Conservation (phyloP, 1,140 invertebrate genomes). For the Pteromalus puparum region DNA sequence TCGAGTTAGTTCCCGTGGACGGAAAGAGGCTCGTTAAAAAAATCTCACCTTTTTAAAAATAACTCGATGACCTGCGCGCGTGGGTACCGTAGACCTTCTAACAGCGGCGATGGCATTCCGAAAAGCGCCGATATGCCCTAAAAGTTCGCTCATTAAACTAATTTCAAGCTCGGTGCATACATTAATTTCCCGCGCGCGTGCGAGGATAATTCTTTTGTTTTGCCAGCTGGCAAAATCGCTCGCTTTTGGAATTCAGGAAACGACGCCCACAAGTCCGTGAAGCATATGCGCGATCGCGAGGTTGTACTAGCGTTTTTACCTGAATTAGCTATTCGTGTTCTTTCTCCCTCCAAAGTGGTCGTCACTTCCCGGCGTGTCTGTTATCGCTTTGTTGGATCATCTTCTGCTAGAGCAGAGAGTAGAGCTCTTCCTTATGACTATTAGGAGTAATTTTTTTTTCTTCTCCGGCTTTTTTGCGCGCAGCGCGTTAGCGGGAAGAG, state of each 20-base stretch:
- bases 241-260: background rate
- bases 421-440: conserved; percentile 27
- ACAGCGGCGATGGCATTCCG: too few relatives aligned
- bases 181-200: background rate
- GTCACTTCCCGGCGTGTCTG: background rate
- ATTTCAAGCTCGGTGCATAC: background rate
- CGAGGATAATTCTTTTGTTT: background rate
- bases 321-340: background rate
- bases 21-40: too few relatives aligned
- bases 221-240: background rate
- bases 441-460: conserved; percentile 32
- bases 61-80: too few relatives aligned
- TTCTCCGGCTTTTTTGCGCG: background rate
- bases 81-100: too few relatives aligned
- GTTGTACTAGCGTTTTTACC: background rate
- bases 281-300: background rate
- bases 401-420: background rate
- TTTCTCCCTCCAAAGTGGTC: background rate
- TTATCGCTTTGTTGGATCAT: background rate
- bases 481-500: background rate
- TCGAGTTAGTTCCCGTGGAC: too few relatives aligned
- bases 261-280: background rate
- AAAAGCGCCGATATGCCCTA: too few relatives aligned
- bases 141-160: background rate
- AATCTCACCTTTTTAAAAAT: too few relatives aligned